Conservation (phyloP, 2,888 invertebrate genomes). For the Melanophora roralis region DNA sequence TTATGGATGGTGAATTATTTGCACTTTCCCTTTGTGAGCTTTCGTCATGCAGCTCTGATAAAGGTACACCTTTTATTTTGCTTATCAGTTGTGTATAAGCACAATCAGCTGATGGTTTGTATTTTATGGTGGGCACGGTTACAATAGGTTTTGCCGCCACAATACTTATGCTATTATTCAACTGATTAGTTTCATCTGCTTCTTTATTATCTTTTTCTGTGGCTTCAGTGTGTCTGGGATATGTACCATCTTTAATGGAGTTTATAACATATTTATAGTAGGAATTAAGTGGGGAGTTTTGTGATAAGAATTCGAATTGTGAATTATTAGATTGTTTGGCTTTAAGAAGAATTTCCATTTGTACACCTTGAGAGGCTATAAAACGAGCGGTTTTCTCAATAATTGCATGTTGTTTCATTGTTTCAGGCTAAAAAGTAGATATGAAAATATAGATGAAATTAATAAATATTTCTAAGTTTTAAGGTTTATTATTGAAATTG, state of each 20-base stretch:
- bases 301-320: constrained; percentile 95
- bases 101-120: constrained; percentile 90
- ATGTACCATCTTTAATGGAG: constrained; percentile 84
- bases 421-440: constrained; percentile 83
- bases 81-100: constrained; percentile 92
- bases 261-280: constrained; percentile 90
- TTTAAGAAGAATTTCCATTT: constrained; percentile 99
- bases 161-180: neutral
- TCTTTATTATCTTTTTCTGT: constrained; percentile 32
- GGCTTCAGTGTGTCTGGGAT: constrained; percentile 70
- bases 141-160: constrained; percentile 66
- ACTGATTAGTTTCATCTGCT: constrained; percentile 11
- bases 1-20: constrained; percentile 69
- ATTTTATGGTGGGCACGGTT: constrained; percentile 82
- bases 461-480: too few species aligned
- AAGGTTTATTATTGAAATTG: too few species aligned
- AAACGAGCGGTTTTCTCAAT: constrained; percentile 96
- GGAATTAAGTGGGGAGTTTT: constrained; percentile 88
- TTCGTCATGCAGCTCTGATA: constrained; percentile 71
- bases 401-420: constrained; percentile 91
- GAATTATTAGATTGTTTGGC: constrained; percentile 96
- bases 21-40: constrained; percentile 63
- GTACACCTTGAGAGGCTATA: constrained; percentile 92
- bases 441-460: neutral
- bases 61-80: constrained; percentile 86